phyloP scores from a whole-genome alignment of 2,113 vertebrate species.

The Zapornia atra region DNA sequence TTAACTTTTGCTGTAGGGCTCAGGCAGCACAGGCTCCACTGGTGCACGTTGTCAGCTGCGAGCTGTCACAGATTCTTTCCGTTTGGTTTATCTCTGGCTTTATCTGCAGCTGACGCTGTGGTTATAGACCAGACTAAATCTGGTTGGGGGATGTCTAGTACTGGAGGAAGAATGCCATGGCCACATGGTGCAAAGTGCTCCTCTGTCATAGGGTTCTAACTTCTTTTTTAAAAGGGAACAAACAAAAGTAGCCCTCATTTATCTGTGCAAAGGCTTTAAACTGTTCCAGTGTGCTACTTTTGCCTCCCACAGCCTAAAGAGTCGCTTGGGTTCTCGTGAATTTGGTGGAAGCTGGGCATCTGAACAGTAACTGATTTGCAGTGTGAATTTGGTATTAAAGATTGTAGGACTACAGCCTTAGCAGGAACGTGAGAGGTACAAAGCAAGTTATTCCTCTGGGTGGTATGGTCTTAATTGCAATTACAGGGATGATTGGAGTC shows the following conservation, averaged over 20 bases:
- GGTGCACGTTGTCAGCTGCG: rapidly evolving
- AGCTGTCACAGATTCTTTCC: not conserved
- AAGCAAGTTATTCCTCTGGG: not conserved
- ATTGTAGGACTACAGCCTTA: not conserved
- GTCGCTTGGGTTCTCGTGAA: rapidly evolving
- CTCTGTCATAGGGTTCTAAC: not conserved
- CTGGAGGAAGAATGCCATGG: not conserved
- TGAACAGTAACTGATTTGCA: not conserved
- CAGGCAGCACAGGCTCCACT: rapidly evolving
- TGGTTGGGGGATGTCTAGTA: not conserved
- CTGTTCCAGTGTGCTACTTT: not conserved
- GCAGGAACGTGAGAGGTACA: not conserved
- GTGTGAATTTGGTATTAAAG: not conserved
- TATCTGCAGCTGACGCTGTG: not conserved
- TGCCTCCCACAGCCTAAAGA: not conserved
- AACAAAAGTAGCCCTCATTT: not conserved
- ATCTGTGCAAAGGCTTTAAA: not conserved
- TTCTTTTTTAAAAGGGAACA: not conserved
- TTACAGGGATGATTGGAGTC: not conserved
- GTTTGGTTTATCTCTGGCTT: not conserved
- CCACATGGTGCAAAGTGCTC: not conserved
- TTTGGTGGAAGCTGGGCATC: not conserved
- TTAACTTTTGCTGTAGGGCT: not conserved
- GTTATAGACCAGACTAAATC: not conserved
- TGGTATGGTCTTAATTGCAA: not conserved